phyloP scores from a whole-genome alignment of 2,888 invertebrate species.

The Melinaea menophilus region DNA sequence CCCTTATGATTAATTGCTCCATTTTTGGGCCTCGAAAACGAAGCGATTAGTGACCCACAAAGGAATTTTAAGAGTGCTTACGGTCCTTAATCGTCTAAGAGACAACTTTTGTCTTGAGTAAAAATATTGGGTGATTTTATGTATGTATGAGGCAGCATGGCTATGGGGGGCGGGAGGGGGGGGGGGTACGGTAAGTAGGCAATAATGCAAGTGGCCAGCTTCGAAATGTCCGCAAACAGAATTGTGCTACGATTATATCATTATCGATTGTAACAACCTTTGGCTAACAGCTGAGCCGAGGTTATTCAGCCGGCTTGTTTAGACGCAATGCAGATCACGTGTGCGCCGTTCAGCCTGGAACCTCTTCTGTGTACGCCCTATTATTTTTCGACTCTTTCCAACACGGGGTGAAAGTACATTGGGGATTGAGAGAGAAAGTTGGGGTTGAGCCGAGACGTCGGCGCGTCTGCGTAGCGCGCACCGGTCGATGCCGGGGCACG shows the following conservation, averaged over 20 bases:
- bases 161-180: not conserved
- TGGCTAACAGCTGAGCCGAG: constrained; percentile 70
- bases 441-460: constrained; percentile 55
- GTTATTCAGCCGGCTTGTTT: constrained; percentile 73
- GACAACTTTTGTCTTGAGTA: not conserved
- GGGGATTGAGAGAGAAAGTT: constrained; percentile 34
- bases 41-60: not conserved
- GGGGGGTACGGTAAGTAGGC: not conserved
- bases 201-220: constrained; percentile 16
- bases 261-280: constrained; percentile 65
- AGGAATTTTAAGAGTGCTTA: constrained; percentile 2
- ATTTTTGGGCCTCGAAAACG: constrained; percentile 6
- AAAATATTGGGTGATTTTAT: not conserved
- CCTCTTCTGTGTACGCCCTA: constrained; percentile 66
- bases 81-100: not conserved
- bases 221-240: constrained; percentile 34
- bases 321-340: constrained; percentile 78
- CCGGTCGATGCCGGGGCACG: constrained; percentile 37
- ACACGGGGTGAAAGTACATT: constrained; percentile 13
- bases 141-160: not conserved
- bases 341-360: constrained; percentile 65
- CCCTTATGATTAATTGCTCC: constrained; percentile 4
- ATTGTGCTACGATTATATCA: constrained; percentile 48
- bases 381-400: constrained; percentile 41
- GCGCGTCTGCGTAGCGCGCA: constrained; percentile 69